A percentile compares a stretch with the other conserved stretches of the same genome.
These are phyloP conservation scores for Tretioscincus oriximinensis DNA, from an alignment of 2,113 vertebrate genomes.

Conservation along the genomic window DNA sequence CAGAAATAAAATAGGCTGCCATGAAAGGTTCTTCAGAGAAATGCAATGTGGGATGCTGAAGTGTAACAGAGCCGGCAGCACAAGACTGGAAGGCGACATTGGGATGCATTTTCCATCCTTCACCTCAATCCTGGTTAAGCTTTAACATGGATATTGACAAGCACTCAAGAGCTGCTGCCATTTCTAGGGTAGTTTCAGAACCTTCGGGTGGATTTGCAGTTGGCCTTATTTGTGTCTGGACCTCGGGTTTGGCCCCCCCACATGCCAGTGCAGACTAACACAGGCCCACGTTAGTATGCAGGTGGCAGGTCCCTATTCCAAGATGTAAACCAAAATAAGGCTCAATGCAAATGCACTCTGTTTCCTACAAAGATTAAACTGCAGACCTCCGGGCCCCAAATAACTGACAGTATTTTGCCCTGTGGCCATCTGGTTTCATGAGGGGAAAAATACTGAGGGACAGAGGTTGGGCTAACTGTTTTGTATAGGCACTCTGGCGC, in stretches of 20 bases:
- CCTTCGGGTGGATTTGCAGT: background rate
- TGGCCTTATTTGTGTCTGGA: background rate
- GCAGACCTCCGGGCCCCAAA: background rate
- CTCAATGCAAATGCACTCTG: too few relatives aligned
- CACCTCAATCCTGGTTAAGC: background rate
- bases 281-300: too few relatives aligned
- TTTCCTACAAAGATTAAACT: background rate
- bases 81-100: background rate
- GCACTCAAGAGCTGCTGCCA: background rate
- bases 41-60: background rate
- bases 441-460: too few relatives aligned
- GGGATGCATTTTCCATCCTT: background rate
- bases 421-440: too few relatives aligned
- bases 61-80: background rate
- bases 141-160: background rate
- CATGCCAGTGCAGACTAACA: too few relatives aligned
- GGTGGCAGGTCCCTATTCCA: too few relatives aligned
- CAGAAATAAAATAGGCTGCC: slow-evolving; percentile 4
- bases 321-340: too few relatives aligned
- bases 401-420: too few relatives aligned
- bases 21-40: background rate
- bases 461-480: too few relatives aligned
- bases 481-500: too few relatives aligned
- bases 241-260: too few relatives aligned
- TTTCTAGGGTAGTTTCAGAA: slow-evolving; percentile 1